Evolutionary conservation across 2,797 vertebrate species (phyloP).

Genomic region (Gallirallus australis): DNA sequence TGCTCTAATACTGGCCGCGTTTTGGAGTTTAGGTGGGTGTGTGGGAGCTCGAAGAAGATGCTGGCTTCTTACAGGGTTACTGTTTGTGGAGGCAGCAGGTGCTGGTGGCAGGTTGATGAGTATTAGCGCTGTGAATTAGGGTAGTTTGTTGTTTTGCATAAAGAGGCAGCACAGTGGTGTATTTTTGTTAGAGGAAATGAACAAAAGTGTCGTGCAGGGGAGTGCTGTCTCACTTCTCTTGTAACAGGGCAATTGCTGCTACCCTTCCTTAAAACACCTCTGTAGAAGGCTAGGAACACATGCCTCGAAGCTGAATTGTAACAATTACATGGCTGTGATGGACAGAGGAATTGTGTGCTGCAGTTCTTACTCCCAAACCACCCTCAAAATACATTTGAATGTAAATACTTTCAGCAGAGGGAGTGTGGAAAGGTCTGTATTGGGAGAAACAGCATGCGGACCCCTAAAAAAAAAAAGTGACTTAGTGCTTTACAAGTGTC

Average conservation of each 20-base stretch:
- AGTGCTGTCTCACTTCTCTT: not conserved
- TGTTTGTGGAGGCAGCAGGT: not conserved
- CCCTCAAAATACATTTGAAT: not conserved
- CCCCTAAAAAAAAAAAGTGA: not conserved
- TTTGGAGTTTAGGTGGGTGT: rapidly evolving
- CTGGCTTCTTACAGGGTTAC: not conserved
- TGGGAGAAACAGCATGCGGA: not conserved
- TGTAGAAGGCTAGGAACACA: not conserved
- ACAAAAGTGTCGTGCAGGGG: not conserved
- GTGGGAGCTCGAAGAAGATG: not conserved
- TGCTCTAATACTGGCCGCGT: rapidly evolving
- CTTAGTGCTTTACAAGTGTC: not conserved
- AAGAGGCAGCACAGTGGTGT: not conserved
- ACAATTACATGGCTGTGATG: not conserved
- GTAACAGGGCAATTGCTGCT: not conserved
- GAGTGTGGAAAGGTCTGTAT: not conserved
- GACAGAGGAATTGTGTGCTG: not conserved
- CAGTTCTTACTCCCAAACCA: not conserved
- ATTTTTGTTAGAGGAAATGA: not conserved
- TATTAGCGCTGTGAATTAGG: not conserved
- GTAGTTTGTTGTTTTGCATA: not conserved
- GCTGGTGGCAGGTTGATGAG: not conserved
- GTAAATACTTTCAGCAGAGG: not conserved
- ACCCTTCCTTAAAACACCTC: not conserved
- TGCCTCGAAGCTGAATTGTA: not conserved